phyloP scores from a whole-genome alignment of 92 coral and sea anemone genomes.

The Porites lobata region DNA sequence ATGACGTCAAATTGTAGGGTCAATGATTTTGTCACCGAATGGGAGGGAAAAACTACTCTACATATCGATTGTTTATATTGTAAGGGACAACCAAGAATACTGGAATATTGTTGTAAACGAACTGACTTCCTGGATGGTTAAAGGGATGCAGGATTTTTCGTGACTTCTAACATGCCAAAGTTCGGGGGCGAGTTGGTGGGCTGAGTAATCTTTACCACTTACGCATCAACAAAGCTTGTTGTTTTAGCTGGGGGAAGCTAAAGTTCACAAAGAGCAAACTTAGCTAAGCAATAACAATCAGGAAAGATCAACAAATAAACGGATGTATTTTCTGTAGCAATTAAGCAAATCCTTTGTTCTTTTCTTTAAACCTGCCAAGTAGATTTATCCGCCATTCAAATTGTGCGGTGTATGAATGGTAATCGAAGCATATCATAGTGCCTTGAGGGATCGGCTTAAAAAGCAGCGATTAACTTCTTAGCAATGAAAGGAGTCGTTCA shows the following conservation, averaged over 20 bases:
- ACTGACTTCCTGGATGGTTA: background rate
- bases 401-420: conserved; percentile 21
- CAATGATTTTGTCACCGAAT: background rate
- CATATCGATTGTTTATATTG: background rate
- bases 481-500: background rate
- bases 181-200: no score
- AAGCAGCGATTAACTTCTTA: conserved; percentile 2
- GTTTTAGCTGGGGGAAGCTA: background rate
- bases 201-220: no score
- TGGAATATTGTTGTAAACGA: background rate
- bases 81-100: background rate
- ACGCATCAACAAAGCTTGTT: background rate
- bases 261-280: conserved; percentile 25
- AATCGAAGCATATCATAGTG: background rate
- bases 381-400: conserved; percentile 33
- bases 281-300: conserved; percentile 27
- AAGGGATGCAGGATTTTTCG: background rate
- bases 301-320: conserved; percentile 40
- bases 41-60: no score
- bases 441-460: background rate
- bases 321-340: conserved; percentile 30
- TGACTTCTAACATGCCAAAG: background rate
- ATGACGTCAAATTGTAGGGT: conserved; percentile 3
- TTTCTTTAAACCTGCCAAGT: conserved; percentile 43
- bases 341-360: conserved; percentile 48